These are phyloP conservation scores for Vanessa tameamea DNA, from an alignment of 1,140 invertebrate genomes.

Conservation along the genomic window DNA sequence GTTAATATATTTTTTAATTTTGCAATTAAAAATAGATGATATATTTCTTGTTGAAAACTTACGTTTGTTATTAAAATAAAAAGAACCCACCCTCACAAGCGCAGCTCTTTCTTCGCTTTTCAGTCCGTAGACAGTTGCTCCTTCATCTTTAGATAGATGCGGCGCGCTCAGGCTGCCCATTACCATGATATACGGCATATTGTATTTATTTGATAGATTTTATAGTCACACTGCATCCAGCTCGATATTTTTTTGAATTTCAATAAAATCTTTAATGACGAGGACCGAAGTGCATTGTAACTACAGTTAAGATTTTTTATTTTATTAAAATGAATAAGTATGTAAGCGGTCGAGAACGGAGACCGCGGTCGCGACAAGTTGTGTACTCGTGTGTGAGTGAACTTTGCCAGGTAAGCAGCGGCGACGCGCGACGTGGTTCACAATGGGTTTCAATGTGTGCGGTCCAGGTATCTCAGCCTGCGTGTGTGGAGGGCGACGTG, in stretches of 20 bases:
- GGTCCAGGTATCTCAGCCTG: constrained; percentile 29
- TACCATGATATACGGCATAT: constrained; percentile 76
- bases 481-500: constrained; percentile 46
- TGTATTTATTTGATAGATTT: constrained; percentile 32
- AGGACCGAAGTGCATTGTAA: constrained; percentile 20
- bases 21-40: no score
- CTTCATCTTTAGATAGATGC: constrained; percentile 71
- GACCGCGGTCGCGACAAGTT: constrained; percentile 49
- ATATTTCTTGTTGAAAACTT: no score
- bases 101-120: constrained; percentile 69
- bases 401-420: constrained; percentile 59
- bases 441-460: constrained; percentile 52
- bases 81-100: constrained; percentile 63
- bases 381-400: constrained; percentile 65
- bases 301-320: constrained; percentile 24
- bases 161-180: constrained; percentile 70
- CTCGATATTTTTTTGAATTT: not conserved
- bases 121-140: constrained; percentile 70
- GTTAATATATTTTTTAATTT: no score
- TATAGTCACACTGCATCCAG: constrained; percentile 7
- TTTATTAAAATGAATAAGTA: constrained; percentile 21
- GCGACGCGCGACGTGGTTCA: constrained; percentile 46
- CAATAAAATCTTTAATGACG: not conserved
- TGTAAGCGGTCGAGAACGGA: constrained; percentile 27
- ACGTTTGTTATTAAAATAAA: not conserved